Evolutionary conservation across 2,113 vertebrate species (phyloP).

Genomic region (Neomonachus schauinslandi): DNA sequence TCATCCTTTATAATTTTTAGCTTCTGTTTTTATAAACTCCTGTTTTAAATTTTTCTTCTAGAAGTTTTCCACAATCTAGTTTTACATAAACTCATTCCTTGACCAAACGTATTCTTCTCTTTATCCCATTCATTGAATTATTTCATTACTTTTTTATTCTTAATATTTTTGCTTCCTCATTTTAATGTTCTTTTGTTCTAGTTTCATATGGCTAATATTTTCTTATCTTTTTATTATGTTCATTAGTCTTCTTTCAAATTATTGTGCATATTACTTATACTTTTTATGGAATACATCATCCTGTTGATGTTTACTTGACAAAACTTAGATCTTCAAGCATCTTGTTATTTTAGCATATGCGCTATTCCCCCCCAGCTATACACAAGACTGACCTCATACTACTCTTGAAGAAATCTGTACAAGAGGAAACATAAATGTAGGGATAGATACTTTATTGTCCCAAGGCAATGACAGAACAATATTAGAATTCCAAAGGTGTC

Average conservation of each 20-base stretch:
- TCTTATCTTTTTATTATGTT: background rate
- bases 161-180: background rate
- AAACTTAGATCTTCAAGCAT: background rate
- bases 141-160: background rate
- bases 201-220: background rate
- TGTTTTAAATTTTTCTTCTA: background rate
- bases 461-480: background rate
- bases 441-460: background rate
- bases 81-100: background rate
- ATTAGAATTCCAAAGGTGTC: background rate
- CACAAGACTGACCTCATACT: background rate
- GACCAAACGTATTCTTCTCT: background rate
- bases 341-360: background rate
- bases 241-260: background rate
- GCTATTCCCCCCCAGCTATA: background rate
- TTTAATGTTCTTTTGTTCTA: background rate
- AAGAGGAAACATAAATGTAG: background rate
- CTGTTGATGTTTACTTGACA: background rate
- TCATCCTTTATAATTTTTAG: background rate
- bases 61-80: background rate
- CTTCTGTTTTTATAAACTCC: background rate
- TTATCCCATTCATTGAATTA: background rate
- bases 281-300: background rate
- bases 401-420: background rate
- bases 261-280: background rate